These are phyloP conservation scores for Sarcophaga subvicina DNA, from an alignment of 2,888 invertebrate species.

Conservation along the genomic window DNA sequence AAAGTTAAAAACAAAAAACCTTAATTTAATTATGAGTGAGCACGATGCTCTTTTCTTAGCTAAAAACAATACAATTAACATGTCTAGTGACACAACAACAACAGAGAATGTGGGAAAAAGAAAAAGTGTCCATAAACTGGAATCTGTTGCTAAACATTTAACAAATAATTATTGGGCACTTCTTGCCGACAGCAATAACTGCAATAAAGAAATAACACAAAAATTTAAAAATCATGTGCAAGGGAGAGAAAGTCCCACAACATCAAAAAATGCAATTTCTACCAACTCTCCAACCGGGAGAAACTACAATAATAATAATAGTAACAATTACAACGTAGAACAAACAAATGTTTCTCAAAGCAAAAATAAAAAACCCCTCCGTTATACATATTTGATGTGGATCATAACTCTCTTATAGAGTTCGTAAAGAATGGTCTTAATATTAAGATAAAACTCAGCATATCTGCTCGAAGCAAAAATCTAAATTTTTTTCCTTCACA, in stretches of 20 bases:
- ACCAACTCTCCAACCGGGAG: slow-evolving; percentile 3
- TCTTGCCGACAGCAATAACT: slow-evolving; percentile 14
- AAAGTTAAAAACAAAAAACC: too few relatives aligned
- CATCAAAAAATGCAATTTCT: slow-evolving; percentile 10
- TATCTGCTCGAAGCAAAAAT: slow-evolving; percentile 14
- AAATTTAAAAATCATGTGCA: slow-evolving; percentile 40
- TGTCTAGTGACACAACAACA: slow-evolving; percentile 1
- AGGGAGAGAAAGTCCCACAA: slow-evolving; percentile 10
- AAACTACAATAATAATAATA: neutral
- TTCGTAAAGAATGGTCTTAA: slow-evolving; percentile 22
- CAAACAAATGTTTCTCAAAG: neutral
- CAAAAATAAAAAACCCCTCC: slow-evolving; percentile 35
- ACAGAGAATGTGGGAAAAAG: slow-evolving; percentile 18
- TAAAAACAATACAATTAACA: slow-evolving; percentile 5
- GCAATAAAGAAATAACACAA: slow-evolving; percentile 21
- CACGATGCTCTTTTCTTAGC: too few relatives aligned
- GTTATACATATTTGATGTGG: slow-evolving; percentile 24
- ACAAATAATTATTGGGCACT: neutral
- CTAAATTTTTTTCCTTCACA: slow-evolving; percentile 24
- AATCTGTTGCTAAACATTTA: neutral
- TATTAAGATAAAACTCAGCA: slow-evolving; percentile 30
- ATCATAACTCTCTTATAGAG: slow-evolving; percentile 27
- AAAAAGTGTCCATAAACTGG: slow-evolving; percentile 8
- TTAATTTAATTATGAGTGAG: too few relatives aligned
- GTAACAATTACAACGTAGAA: neutral